These are phyloP conservation scores for Axis porcinus DNA, from an alignment of 2,113 vertebrate genomes.

Conservation along the genomic window DNA sequence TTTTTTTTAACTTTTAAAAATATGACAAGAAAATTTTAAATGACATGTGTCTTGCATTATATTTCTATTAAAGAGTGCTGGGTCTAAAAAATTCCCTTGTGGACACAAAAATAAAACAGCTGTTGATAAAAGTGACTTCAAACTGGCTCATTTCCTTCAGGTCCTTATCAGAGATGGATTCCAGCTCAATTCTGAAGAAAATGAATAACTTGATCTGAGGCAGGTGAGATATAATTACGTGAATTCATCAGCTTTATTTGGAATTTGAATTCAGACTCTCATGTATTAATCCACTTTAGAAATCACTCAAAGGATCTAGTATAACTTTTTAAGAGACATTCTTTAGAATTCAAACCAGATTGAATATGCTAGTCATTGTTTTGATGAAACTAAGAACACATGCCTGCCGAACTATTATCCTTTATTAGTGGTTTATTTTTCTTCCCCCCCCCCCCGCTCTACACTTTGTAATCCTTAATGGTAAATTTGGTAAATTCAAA, in stretches of 20 bases:
- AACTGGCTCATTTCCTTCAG: background rate
- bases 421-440: background rate
- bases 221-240: background rate
- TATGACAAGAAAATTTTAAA: background rate
- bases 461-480: background rate
- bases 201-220: background rate
- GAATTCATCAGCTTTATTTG: background rate
- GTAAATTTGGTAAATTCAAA: background rate
- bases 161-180: background rate
- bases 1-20: background rate
- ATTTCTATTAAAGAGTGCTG: background rate
- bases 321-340: conserved; percentile 29
- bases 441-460: background rate
- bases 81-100: background rate
- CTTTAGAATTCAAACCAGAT: conserved; percentile 8
- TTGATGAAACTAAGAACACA: conserved; percentile 26
- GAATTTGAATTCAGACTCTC: conserved; percentile 22
- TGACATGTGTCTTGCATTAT: background rate
- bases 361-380: conserved; percentile 41
- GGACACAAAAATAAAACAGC: background rate
- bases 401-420: conserved; percentile 10
- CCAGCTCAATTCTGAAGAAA: background rate
- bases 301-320: background rate
- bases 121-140: background rate
- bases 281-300: conserved; percentile 20